Percentiles rank a stretch among this genome's conserved stretches.
Conservation (phyloP, 2,113 vertebrate genomes). For the Siphamia tubifer region DNA sequence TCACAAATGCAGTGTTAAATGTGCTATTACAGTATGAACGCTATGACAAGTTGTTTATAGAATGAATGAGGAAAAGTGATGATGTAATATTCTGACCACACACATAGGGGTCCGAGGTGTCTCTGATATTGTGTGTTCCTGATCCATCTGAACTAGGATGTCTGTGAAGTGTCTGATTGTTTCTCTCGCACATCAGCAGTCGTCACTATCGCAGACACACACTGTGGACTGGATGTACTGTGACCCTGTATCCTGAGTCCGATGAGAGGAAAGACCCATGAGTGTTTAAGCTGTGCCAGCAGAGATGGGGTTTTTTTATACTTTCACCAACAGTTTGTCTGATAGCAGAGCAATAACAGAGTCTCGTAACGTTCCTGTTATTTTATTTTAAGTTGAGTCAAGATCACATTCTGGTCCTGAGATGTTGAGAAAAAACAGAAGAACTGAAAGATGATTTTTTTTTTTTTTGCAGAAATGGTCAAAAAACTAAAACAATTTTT, state of each 20-base stretch:
- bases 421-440: not conserved
- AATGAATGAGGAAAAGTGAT: not conserved
- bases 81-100: not conserved
- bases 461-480: constrained; percentile 12
- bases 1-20: constrained; percentile 15
- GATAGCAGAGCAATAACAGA: constrained; percentile 45
- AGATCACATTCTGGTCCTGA: constrained; percentile 10
- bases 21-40: constrained; percentile 10
- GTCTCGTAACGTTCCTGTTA: constrained; percentile 1
- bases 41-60: too few species aligned
- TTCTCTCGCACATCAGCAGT: constrained; percentile 25
- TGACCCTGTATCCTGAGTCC: constrained; percentile 60
- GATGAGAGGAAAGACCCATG: constrained; percentile 37
- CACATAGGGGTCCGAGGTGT: not conserved
- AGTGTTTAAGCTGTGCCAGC: constrained; percentile 15
- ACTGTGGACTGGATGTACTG: constrained; percentile 15
- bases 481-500: constrained; percentile 3
- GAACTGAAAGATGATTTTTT: constrained; percentile 19
- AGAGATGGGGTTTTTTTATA: not conserved
- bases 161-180: constrained; percentile 61
- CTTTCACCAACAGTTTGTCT: constrained; percentile 53
- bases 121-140: not conserved
- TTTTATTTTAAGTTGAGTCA: constrained; percentile 39
- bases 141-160: constrained; percentile 29
- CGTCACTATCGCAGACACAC: constrained; percentile 20